Base-by-base conservation (phyloP, 1,140 invertebrate species). In the Aricia agestis region DNA sequence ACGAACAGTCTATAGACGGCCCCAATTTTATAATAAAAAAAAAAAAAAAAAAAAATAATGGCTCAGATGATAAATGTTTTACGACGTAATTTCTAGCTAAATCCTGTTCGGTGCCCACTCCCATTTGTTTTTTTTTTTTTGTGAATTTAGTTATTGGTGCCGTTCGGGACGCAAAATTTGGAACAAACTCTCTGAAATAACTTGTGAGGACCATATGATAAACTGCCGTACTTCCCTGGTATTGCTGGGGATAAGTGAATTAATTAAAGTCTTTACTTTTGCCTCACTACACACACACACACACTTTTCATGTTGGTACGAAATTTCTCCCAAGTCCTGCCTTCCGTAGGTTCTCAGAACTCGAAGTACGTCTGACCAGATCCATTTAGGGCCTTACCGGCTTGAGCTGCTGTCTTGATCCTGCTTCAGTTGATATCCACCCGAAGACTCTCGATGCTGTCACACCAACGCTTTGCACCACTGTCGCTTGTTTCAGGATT, bases 221-320 rank as follows among this genome's bases (percentile, higher is more conserved):
- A n/a, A n/a, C n/a, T n/a, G n/a, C n/a, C 72, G 13, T 5, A 78
- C 74, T 69, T 80, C 81, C 71, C 67, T 82, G 32, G 70, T 70
- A n/a, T 66, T 66, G n/a, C n/a, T n/a, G n/a, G 68, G 90, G 75
- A 74, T 25, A 15, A 73, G 81, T 6, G 75, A 76, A 57, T 80
- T 71, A 6, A 75, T 52, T 68, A 80, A 59, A 18, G 78, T 77
- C 1, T 4, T 1, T 9, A 79, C 68, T 70, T 77, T 78, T 2
- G 18, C 11, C 0, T 76, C 41, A 52, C 82, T 78, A 57, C 70
- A 69, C 11, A 78, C 72, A 68, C 57, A n/a, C n/a, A n/a, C n/a
- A n/a, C n/a, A n/a, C 75, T 42, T 69, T 76, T n/a, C 31, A 67
- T 67, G 0, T 67, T 15, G 42, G n/a, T 36, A 7, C 36, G 32